Base-by-base conservation (phyloP, 2,888 invertebrate species). In the Mongoloraphidia duomilia region DNA sequence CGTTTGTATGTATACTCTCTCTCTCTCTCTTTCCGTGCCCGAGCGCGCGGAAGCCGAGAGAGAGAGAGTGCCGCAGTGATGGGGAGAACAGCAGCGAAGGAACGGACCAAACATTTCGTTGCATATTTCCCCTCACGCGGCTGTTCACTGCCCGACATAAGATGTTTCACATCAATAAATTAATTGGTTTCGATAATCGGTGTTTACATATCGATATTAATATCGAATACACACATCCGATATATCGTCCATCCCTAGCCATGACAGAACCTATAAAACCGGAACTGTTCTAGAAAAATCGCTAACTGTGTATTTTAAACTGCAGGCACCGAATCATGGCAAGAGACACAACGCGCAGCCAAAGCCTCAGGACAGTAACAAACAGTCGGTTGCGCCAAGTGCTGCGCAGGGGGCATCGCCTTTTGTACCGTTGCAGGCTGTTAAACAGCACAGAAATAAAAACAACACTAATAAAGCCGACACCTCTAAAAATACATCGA, bases 401-500 rank as follows among this genome's bases (percentile, higher is more conserved):
- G 55, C 52, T 26, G 26, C 50, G 46, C 55, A 35, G 50, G 50
- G 36, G 33, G 55, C 49, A 47, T 64, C 71, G 33, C 66, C 73
- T 0, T 76, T 76, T 53, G 73, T 75, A 34, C 77, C 76, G 0
- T 60, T 76, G 13, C 76, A 76, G 60, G 76, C 72, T 3, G 66
- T 74, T 40, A 73, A 71, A 49, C 68, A 68, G 49, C 68, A 65
- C 50, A 65, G 60, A 37, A 58, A 53, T 33, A 34, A n/a, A 17
- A 47, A n/a, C 26, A 26, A 6, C 26, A 26, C 26, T 26, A 26
- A 26, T 6, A 26, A 26, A 26, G 26, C 26, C 26, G 26, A 6
- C 26, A 26, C 26, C 26, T 26, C 26, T 26, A 26, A 26, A 26
- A 26, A 26, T 6, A 26, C 26, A 6, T 26, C 6, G 6, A 26